A percentile compares a stretch with the other conserved stretches of the same genome.
Conservation (phyloP, 2,888 invertebrate genomes). For the Tipula helvola region DNA sequence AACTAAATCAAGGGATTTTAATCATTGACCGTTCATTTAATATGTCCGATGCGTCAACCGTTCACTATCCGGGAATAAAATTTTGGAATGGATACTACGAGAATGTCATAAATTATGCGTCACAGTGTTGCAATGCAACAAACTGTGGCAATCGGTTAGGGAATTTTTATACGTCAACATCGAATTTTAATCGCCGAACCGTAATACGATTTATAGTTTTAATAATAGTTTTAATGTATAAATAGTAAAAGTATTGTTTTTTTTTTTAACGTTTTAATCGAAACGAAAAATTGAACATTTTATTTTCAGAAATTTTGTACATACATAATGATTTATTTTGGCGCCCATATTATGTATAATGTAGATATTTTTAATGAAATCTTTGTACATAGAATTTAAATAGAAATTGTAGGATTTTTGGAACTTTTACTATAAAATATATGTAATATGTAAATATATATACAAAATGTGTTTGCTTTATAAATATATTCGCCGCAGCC, state of each 20-base stretch:
- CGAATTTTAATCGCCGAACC: neutral
- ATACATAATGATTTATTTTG: neutral
- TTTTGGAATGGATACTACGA: conserved; percentile 82
- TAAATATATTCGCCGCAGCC: neutral
- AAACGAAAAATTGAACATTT: neutral
- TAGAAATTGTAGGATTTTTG: neutral
- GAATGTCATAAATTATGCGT: conserved; percentile 56
- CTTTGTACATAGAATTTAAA: neutral
- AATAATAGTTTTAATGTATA: neutral
- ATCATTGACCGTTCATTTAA: conserved; percentile 66
- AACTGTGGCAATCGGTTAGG: conserved; percentile 16
- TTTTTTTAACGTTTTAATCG: neutral
- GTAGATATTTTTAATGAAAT: neutral
- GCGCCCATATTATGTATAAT: neutral
- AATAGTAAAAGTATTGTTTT: neutral
- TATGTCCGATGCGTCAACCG: conserved; percentile 52
- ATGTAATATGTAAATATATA: neutral
- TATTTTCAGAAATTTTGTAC: neutral
- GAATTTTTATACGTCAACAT: neutral
- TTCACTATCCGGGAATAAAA: conserved; percentile 64
- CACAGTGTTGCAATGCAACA: conserved; percentile 58
- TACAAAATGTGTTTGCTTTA: neutral
- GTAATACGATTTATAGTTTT: neutral
- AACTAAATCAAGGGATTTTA: conserved; percentile 53
- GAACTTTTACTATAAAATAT: neutral